Evolutionary conservation across 2,797 vertebrate species (phyloP).

Genomic region (Pseudopleuronectes americanus): DNA sequence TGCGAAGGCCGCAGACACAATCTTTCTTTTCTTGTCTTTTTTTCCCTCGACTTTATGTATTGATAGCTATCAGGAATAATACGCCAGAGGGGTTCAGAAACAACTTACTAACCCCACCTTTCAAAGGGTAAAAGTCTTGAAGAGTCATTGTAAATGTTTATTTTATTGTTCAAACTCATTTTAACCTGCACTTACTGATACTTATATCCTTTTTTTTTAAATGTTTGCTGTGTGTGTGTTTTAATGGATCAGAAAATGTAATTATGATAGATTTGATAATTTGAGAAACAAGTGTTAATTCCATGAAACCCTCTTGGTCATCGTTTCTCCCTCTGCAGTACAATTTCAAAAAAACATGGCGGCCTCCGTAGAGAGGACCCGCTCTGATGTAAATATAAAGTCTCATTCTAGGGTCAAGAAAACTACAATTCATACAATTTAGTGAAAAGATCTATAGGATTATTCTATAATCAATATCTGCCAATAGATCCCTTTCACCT

Average conservation of each 20-base stretch:
- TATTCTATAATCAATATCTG: too few species aligned
- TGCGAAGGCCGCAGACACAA: too few species aligned
- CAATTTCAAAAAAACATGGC: not conserved
- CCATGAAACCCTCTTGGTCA: not conserved
- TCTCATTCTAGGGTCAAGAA: too few species aligned
- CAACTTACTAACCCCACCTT: too few species aligned
- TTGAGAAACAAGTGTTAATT: constrained; percentile 30
- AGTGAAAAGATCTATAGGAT: too few species aligned
- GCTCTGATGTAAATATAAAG: too few species aligned
- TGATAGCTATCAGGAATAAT: not conserved
- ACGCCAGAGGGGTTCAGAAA: too few species aligned
- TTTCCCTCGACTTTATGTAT: too few species aligned
- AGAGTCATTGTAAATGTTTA: constrained; percentile 2
- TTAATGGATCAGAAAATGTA: not conserved
- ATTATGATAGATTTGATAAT: not conserved
- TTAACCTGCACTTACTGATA: not conserved
- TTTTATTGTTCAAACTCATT: not conserved
- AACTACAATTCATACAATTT: too few species aligned
- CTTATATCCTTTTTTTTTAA: not conserved
- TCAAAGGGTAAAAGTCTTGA: not conserved
- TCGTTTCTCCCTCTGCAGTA: constrained; percentile 7
- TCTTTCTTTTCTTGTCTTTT: too few species aligned
- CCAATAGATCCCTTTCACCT: too few species aligned
- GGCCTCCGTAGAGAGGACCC: too few species aligned
- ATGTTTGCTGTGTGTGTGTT: not conserved